A percentile compares a stretch with the other conserved stretches of the same genome.
Conservation (phyloP, 2,888 invertebrate genomes). For the Selenia dentaria region DNA sequence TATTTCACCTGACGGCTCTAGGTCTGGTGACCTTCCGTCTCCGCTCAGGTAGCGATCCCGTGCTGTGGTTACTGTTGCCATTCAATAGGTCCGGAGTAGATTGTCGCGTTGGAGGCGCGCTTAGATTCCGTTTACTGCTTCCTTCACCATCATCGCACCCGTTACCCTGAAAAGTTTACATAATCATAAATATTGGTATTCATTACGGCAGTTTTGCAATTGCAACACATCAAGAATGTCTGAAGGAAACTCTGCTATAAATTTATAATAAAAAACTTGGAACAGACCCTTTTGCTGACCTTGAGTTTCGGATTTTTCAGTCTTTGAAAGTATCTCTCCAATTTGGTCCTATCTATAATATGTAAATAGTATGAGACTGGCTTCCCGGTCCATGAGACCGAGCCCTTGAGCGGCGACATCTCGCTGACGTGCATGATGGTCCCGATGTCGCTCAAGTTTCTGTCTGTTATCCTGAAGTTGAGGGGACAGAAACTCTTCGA, state of each 20-base stretch:
- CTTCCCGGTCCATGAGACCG: conserved; percentile 99
- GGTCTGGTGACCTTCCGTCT: conserved; percentile 67
- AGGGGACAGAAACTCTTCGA: conserved; percentile 99
- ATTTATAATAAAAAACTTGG: conserved; percentile 51
- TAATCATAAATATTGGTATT: neutral
- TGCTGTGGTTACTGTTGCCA: conserved; percentile 80
- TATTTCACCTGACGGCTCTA: conserved; percentile 59
- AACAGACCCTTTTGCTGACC: conserved; percentile 85
- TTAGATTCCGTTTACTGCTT: conserved; percentile 67
- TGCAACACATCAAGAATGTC: conserved; percentile 18
- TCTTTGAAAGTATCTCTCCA: conserved; percentile 98
- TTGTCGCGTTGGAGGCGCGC: conserved; percentile 77
- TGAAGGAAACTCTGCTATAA: conserved; percentile 5
- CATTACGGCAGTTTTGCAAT: neutral
- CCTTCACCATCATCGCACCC: conserved; percentile 69
- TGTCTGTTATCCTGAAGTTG: conserved; percentile 98
- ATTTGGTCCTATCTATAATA: conserved; percentile 98
- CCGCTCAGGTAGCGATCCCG: conserved; percentile 75
- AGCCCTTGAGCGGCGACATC: conserved; percentile 96
- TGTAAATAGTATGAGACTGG: conserved; percentile 99
- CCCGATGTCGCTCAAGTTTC: conserved; percentile 98
- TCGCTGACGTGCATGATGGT: conserved; percentile 99
- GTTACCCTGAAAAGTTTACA: conserved; percentile 49
- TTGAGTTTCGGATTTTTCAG: conserved; percentile 95
- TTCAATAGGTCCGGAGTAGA: conserved; percentile 76